Base-by-base conservation (phyloP, 2,888 invertebrate species). In the Eupithecia insigniata region DNA sequence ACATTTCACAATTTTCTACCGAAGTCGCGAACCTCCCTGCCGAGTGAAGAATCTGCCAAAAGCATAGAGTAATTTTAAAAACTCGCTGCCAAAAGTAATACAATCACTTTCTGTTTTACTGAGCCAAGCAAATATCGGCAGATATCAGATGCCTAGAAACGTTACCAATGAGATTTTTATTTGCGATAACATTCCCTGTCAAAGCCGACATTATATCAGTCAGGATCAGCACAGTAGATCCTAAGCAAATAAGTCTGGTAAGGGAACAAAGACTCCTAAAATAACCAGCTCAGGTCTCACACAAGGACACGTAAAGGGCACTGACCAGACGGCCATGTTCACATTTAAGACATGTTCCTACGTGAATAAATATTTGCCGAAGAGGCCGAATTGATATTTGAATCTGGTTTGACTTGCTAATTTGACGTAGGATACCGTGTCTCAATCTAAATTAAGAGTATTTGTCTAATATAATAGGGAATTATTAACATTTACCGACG, bases 221-320 rank as follows among this genome's bases (percentile, higher is more conserved):
- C n/a, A 58, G 55, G 26, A 65, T 51, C 55, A 43, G 43, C 60
- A 66, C 30, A 65, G 69, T 70, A 51, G 60, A 61, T 61, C 69
- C 66, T 62, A 39, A 67, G 2, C 67, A 70, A 67, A 68, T 65
- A 70, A 55, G 43, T 39, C 67, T 34, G 43, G 30, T 28, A 18
- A 34, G 64, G 51, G 66, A 68, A 71, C 73, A 74, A 71, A 71
- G 73, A 71, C 36, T 62, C 66, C 68, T 4, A 55, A 71, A 74
- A 71, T 74, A 74, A 62, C 73, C n/a, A 36, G 36, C 39, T 66
- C 69, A 39, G 46, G 67, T 65, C 69, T 61, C 67, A 55, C 61
- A 62, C 73, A 74, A 71, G 71, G 73, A 71, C 73, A 74, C 14
- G 4, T 32, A 32, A 36, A 39, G 73, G 71, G 68, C 73, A 74